Evolutionary conservation across 1,140 invertebrate species (phyloP).

Genomic region (Nephotettix cincticeps): DNA sequence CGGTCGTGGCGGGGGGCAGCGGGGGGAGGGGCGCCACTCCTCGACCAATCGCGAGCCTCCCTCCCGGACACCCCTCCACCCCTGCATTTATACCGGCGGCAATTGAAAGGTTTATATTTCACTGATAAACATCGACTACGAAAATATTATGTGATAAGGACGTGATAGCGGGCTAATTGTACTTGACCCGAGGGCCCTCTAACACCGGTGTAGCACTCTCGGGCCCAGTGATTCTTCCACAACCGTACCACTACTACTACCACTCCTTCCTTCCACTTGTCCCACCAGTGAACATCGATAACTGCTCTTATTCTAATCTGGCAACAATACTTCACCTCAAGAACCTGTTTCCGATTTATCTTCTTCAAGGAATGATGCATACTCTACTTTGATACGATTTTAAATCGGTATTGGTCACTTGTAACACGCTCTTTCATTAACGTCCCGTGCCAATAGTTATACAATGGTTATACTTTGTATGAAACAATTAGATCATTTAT

Average conservation of each 20-base stretch:
- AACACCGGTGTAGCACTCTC: constrained; percentile 22
- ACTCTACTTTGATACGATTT: too few relatives aligned
- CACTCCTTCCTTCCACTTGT: background rate
- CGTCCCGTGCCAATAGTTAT: too few relatives aligned
- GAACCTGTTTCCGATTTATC: too few relatives aligned
- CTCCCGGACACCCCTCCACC: constrained; percentile 4
- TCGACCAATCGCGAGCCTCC: background rate
- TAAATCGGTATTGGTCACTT: too few relatives aligned
- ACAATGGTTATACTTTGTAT: too few relatives aligned
- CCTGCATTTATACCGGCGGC: background rate
- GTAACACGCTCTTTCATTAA: too few relatives aligned
- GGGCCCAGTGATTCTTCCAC: background rate
- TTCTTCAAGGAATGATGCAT: too few relatives aligned
- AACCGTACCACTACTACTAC: too few relatives aligned
- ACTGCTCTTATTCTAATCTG: too few relatives aligned
- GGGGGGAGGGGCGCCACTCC: background rate
- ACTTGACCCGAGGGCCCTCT: constrained; percentile 27
- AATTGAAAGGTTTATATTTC: constrained; percentile 34
- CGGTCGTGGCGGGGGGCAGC: background rate
- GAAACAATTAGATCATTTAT: too few relatives aligned
- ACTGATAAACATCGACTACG: constrained; percentile 32
- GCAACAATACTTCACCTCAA: too few relatives aligned
- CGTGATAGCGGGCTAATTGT: constrained; percentile 27
- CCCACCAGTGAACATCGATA: too few relatives aligned
- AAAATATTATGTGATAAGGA: constrained; percentile 32